Evolutionary conservation across 2,888 invertebrate species (phyloP).

Genomic region (Pomacea canaliculata): DNA sequence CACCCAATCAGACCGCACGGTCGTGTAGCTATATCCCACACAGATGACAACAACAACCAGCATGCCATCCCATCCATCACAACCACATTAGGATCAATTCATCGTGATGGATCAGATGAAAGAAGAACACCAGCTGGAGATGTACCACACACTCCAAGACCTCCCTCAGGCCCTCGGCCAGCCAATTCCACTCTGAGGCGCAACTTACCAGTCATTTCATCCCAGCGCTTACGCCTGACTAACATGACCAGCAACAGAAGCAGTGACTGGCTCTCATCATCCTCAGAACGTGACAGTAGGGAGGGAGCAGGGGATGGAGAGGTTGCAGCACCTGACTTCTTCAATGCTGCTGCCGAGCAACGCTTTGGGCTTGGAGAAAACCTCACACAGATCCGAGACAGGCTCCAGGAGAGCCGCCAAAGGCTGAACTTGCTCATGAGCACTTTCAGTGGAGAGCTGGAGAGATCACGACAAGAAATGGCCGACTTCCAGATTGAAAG

Average conservation of each 20-base stretch:
- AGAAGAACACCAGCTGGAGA: conserved; percentile 25
- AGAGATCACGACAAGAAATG: conserved; percentile 50
- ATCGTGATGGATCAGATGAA: neutral
- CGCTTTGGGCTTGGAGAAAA: conserved; percentile 27
- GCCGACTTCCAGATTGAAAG: conserved; percentile 54
- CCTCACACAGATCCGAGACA: conserved; percentile 45
- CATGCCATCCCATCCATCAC: conserved; percentile 13
- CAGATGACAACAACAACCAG: conserved; percentile 28
- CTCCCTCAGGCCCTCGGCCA: conserved; percentile 39
- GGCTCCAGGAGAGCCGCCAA: conserved; percentile 55
- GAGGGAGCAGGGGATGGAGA: conserved; percentile 9
- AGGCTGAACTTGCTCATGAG: conserved; percentile 56
- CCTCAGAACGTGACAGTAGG: conserved; percentile 9
- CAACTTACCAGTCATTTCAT: conserved; percentile 46
- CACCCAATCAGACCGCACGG: conserved; percentile 21
- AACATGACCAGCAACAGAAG: neutral
- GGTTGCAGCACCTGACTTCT: conserved; percentile 16
- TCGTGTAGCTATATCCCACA: conserved; percentile 30
- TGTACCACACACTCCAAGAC: conserved; percentile 37
- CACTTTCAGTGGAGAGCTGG: conserved; percentile 54
- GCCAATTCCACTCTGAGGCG: conserved; percentile 29
- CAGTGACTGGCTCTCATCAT: neutral
- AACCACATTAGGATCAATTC: conserved; percentile 8
- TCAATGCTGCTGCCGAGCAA: conserved; percentile 2
- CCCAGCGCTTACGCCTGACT: neutral